Evolutionary conservation across 2,888 invertebrate genomes (phyloP), one percentile per base, ranked within the genome.

Genomic region (Bembecia ichneumoniformis): DNA sequence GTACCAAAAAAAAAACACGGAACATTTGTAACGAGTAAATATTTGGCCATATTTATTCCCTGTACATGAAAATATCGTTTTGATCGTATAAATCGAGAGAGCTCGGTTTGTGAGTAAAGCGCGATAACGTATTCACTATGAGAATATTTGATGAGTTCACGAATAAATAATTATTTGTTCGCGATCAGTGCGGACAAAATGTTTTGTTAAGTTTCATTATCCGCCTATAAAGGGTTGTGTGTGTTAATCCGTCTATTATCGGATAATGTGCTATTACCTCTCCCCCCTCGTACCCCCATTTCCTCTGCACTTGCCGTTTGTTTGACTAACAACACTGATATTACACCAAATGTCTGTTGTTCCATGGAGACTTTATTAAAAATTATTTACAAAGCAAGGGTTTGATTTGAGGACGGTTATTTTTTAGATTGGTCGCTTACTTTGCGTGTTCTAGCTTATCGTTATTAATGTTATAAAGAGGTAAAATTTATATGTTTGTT

Each of bases 171-270:
- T 28, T 28, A 28, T 28, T 28, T 28, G 9, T 28, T 28, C 28
- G 9, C 16, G 45, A 16, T 74, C 66, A 73, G 62, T 56, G 59
- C 58, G 62, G 56, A 59, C 68, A 78, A 80, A 28, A 82, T 79
- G 77, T 82, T 82, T 79, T 76, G 77, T 56, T 64, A 68, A 76
- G 76, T 77, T 82, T 80, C 77, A 70, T 68, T 67, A 74, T 66
- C 74, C 74, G 60, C 70, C 77, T 81, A 76, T 80, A 86, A 86
- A 83, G 86, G 83, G 84, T 83, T 84, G 74, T 62, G 64, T 68
- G 74, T 67, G 74, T 71, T 83, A 83, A 86, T 82, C 82, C 81
- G 59, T 58, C 76, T 75, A 81, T 83, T 82, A 83, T 76, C 64
- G 74, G 80, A 77, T 81, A 71, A 79, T 72, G 71, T 71, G 74